Percentiles rank a stretch among this genome's conserved stretches.
phyloP scores from a whole-genome alignment of 2,888 invertebrate species.

The Ennomos fuscantarius region DNA sequence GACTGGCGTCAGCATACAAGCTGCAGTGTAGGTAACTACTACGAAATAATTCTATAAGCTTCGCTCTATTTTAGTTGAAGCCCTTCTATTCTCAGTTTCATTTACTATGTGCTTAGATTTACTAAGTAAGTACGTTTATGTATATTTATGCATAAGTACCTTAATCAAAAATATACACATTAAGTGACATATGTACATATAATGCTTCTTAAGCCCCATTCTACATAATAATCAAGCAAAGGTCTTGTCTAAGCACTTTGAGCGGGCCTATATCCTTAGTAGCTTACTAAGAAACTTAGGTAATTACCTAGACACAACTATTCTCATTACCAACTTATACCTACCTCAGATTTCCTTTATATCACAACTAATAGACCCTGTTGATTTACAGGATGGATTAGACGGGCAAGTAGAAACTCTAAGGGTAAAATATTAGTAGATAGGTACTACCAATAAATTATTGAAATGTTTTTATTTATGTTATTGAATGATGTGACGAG shows the following conservation, averaged over 20 bases:
- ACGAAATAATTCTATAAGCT: no score
- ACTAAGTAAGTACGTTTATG: not conserved
- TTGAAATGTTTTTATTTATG: no score
- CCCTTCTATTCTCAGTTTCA: no score
- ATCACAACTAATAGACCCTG: no score
- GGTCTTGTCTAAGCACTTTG: conserved; percentile 2
- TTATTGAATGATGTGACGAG: no score
- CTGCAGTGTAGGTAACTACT: not conserved
- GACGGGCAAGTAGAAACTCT: not conserved
- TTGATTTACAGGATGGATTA: no score
- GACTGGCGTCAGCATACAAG: conserved; percentile 9
- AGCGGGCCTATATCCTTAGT: conserved; percentile 1
- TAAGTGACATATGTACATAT: conserved; percentile 1
- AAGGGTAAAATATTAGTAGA: not conserved
- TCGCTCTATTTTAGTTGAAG: no score
- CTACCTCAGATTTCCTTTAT: not conserved
- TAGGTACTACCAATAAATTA: not conserved
- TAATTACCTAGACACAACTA: conserved; percentile 12
- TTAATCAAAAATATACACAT: no score
- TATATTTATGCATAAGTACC: no score
- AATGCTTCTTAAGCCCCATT: no score
- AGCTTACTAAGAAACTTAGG: conserved; percentile 8
- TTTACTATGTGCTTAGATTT: no score
- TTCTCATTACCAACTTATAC: not conserved
- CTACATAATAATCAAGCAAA: conserved; percentile 1